Evolutionary conservation across 2,888 invertebrate species (phyloP).

Genomic region (Amiota mariae): DNA sequence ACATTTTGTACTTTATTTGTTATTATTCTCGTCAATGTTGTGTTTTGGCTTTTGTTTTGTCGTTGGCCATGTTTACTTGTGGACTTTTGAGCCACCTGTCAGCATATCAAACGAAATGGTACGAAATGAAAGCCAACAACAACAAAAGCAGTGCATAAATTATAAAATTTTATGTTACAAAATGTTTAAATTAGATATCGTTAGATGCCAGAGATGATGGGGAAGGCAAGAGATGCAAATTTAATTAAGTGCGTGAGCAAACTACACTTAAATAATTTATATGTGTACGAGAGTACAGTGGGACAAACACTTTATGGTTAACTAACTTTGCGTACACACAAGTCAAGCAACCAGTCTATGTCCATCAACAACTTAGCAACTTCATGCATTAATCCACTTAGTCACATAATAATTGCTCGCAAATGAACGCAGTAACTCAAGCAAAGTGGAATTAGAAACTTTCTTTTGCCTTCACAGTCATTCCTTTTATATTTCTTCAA

Average conservation of each 20-base stretch:
- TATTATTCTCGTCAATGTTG: slow-evolving; percentile 15
- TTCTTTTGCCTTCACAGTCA: not conserved
- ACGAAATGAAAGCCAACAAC: not conserved
- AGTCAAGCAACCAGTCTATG: no score
- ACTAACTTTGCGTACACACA: no score
- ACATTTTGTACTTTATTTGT: not conserved
- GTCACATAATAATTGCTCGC: slow-evolving; percentile 10
- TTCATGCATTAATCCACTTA: slow-evolving; percentile 18
- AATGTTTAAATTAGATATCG: slow-evolving; percentile 44
- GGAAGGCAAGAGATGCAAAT: slow-evolving; percentile 33
- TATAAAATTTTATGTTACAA: slow-evolving; percentile 47
- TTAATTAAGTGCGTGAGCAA: slow-evolving; percentile 46
- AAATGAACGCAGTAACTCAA: slow-evolving; percentile 11
- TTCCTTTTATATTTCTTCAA: not conserved
- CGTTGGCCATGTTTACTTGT: slow-evolving; percentile 14
- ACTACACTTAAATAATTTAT: slow-evolving; percentile 24
- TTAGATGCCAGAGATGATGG: no score
- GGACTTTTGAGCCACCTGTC: slow-evolving; percentile 40
- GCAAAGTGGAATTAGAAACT: slow-evolving; percentile 15
- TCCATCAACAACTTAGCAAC: not conserved
- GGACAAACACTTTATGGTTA: no score
- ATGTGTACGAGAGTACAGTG: not conserved
- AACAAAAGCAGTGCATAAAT: slow-evolving; percentile 42
- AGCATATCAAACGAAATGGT: slow-evolving; percentile 40
- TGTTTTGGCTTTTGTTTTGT: not conserved